These are phyloP conservation scores for Marasmarcha lunaedactyla DNA, from an alignment of 2,888 invertebrate species.

Conservation along the genomic window DNA sequence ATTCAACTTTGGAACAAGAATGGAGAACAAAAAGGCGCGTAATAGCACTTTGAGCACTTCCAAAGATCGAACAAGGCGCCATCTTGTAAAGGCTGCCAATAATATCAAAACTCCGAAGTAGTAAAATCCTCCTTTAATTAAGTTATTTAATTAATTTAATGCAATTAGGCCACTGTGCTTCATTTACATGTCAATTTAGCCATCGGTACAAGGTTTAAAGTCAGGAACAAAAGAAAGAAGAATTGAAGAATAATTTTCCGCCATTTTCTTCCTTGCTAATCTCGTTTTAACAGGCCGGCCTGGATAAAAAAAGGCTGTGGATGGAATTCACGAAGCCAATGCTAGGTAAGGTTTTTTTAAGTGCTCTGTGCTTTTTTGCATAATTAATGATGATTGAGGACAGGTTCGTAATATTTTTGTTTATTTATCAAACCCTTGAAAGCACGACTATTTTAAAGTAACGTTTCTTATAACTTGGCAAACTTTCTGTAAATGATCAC, in stretches of 20 bases:
- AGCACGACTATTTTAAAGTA: no score
- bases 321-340: neutral
- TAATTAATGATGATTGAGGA: no score
- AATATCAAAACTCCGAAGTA: no score
- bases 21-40: neutral
- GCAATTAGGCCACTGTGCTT: neutral
- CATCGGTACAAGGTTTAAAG: constrained; percentile 1
- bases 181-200: neutral
- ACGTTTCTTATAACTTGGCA: no score
- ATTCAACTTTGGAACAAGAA: neutral
- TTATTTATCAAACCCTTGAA: no score
- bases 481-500: no score
- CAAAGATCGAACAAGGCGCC: no score
- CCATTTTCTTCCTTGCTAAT: neutral
- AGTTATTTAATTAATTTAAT: neutral
- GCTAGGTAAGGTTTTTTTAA: neutral
- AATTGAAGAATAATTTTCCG: neutral
- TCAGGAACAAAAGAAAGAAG: neutral
- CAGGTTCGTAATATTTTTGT: no score
- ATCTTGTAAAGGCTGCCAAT: no score
- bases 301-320: neutral
- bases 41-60: no score
- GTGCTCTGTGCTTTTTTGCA: no score
- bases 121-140: no score
- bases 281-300: neutral